Base-by-base conservation (phyloP, 92 coral and sea anemone genomes). In the Porites lobata region DNA sequence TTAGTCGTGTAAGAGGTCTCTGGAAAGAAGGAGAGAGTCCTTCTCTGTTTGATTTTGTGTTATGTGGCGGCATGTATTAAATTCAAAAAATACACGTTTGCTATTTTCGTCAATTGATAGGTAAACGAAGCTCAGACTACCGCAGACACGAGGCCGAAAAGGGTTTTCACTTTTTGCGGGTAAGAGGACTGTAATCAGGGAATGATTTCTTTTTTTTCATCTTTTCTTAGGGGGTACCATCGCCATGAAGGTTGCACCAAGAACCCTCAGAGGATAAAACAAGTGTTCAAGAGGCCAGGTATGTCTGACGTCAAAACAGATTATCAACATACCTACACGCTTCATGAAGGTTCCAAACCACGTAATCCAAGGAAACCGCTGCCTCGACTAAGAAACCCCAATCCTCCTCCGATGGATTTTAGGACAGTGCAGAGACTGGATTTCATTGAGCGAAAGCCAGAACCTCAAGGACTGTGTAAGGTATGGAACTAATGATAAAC, bases 371-470 rank as follows among this genome's bases (percentile, higher is more conserved):
- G 94, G 72, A 93, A 91, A 53, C 99, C 99, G 8, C 89, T 96
- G 14, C 99, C 99, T 2, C 92, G 92, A 58, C 89, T 96, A 56
- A 90, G 99, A 69, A 96, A 96, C 51, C 99, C 99, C 17, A 79
- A 96, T 79, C 98, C 99, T 61, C 99, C 99, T 38, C 98, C 99
- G 18, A 96, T 96, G 99, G 99, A 96, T 76, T 96, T 96, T 77
- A 91, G 99, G 69, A 96, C 99, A 1, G 98, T 87, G 29, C 96
- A 95, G 79, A 86, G 98, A 70, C 84, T 84, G 80, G 96, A 96
- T 65, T 96, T 81, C 67, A 83, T 83, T 63, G 57, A 67, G 47
- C 75, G 87, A 52, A 73, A 72, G 50, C 63, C 87, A 38, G 87
- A 83, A 8, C 87, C 87, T 19, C 87, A 72, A 50, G 64, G 50